phyloP scores from a whole-genome alignment of 1,140 invertebrate species.

The Chlorops oryzae region DNA sequence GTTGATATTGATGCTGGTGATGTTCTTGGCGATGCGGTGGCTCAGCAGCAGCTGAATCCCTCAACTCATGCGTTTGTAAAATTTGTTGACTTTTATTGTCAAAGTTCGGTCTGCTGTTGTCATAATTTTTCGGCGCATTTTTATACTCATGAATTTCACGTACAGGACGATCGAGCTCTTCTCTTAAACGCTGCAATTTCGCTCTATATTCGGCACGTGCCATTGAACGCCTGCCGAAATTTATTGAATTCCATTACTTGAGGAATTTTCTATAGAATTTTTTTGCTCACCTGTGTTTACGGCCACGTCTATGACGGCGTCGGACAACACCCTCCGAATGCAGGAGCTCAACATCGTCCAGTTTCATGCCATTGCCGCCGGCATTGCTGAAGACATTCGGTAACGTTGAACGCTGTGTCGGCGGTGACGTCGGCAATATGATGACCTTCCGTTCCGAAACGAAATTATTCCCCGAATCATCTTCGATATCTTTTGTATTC shows the following conservation, averaged over 20 bases:
- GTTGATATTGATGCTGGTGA: background rate
- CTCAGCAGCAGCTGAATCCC: no score
- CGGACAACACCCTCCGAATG: constrained; percentile 31
- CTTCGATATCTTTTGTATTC: constrained; percentile 46
- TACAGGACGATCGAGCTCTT: constrained; percentile 35
- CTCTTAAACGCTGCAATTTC: constrained; percentile 32
- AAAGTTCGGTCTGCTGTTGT: background rate
- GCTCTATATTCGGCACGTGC: constrained; percentile 24
- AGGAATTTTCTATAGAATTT: background rate
- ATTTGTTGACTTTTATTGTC: background rate
- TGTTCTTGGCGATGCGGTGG: background rate
- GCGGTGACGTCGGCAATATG: constrained; percentile 39
- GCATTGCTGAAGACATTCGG: constrained; percentile 45
- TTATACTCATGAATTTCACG: constrained; percentile 1
- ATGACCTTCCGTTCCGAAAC: constrained; percentile 29
- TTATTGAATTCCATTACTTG: background rate
- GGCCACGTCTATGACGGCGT: constrained; percentile 36
- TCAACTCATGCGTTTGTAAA: background rate
- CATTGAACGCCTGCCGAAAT: constrained; percentile 6
- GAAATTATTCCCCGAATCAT: constrained; percentile 45
- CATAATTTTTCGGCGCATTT: background rate
- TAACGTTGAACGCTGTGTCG: constrained; percentile 39
- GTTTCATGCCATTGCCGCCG: constrained; percentile 41
- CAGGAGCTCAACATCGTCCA: constrained; percentile 42
- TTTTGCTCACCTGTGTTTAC: constrained; percentile 32